Base-by-base conservation (phyloP, 2,113 vertebrate species). In the Prinia subflava region DNA sequence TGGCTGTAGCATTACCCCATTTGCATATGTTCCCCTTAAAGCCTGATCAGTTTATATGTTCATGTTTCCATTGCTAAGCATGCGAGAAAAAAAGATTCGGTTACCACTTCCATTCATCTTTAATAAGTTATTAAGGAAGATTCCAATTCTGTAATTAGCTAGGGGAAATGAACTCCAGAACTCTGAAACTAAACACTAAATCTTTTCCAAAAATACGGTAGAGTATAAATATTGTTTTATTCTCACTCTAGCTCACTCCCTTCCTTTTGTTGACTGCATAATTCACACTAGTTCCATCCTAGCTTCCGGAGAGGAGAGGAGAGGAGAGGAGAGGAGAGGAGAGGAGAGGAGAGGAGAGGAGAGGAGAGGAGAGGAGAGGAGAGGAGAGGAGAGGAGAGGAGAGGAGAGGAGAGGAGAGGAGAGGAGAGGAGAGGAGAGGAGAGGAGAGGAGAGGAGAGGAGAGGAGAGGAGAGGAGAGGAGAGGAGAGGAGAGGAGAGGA, bases 81-180 rank as follows among this genome's bases (percentile, higher is more conserved):
- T 67, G 44, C 15, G 19, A 90, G 55, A 92, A 90, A 86, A 86
- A 71, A 63, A 67, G 57, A 33, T 91, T 84, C 47, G 74, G 59
- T 81, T 77, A 94, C 87, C 27, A 67, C 39, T 87, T 91, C 69
- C 49, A 87, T 76, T 94, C 47, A 44, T 88, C 88, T 93, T 87
- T 81, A 93, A 87, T 79, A 31, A 94, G 44, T 95, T 95, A 80
- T 52, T 92, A 73, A 84, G 56, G 64, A 80, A 75, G 46, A 78
- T 90, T 95, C 60, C 69, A 82, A 53, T 87, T 57, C 87, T 85
- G 60, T 78, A 87, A 84, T 94, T 87, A 89, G 65, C 62, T 56
- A 27, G 60, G 53, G 84, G 70, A 93, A 93, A 92, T 68, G 74
- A 94, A 71, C 44, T 87, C 44, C 39, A 91, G 84, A 81, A 82